Base-by-base conservation (phyloP, 2,888 invertebrate species). In the Mayetiola destructor region DNA sequence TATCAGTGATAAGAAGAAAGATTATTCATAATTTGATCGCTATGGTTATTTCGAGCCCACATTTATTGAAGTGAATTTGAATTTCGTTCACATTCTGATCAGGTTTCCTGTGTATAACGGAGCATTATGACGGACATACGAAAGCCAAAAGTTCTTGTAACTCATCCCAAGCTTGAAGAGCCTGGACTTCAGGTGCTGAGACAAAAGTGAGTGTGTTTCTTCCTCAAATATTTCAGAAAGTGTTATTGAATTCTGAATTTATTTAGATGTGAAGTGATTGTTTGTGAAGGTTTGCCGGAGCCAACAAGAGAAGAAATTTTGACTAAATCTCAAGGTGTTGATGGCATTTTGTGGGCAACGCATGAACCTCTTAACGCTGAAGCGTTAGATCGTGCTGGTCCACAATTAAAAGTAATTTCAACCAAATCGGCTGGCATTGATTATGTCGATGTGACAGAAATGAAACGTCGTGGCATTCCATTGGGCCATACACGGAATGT, bases 341-440 rank as follows among this genome's bases (percentile, higher is more conserved):
- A 72, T 59, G 73, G 66, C 9, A 63, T 71, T 2, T 61, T 69
- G 30, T 73, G 72, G 72, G 69, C 62, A 2, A 64, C 64, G 2
- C 67, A 68, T 60, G 61, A 64, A 1, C 57, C 62, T 0, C 61
- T 73, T 1, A 65, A 72, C 60, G 68, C 65, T 5, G 71, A 69
- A 59, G 64, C 64, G 0, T 54, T 72, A 40, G 66, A 72, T 63
- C 67, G 66, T 1, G 71, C 68, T 6, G 72, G 89, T 4, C 76
- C 82, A 0, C 76, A 79, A 56, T 68, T 93, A 56, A 87, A 85
- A 71, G 80, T 83, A 0, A 76, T 94, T 3, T 81, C 84, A 0
- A 83, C 90, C 1, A 85, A 88, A 82, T 88, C 92, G 0, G 90
- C 90, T 1, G 94, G 94, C 10, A 79, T 82, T 61, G 90, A 95